These are phyloP conservation scores for Aphelinus atriplicis DNA, from an alignment of 1,140 invertebrate genomes.

Conservation along the genomic window DNA sequence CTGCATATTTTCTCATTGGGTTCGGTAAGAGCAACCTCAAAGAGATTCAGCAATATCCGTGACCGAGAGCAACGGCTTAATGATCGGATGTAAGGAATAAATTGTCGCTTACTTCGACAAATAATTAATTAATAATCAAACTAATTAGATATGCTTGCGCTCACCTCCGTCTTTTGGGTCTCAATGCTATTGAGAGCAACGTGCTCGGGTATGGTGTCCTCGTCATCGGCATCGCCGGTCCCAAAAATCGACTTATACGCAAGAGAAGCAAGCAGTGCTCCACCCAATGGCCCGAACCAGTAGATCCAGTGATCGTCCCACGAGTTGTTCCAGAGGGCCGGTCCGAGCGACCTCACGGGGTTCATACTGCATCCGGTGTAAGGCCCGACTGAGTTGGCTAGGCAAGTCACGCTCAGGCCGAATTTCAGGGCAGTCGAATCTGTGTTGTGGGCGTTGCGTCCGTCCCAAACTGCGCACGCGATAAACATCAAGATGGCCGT, in stretches of 20 bases:
- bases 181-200: constrained; percentile 56
- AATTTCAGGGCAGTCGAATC: constrained; percentile 68
- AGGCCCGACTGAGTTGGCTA: constrained; percentile 64
- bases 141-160: neutral
- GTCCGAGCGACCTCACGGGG: constrained; percentile 81
- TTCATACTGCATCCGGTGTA: constrained; percentile 86
- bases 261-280: constrained; percentile 60
- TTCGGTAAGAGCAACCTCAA: no score
- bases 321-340: constrained; percentile 76
- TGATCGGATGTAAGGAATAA: no score
- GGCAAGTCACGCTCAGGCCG: constrained; percentile 64
- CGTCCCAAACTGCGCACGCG: constrained; percentile 73
- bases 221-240: constrained; percentile 20
- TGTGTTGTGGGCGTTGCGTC: constrained; percentile 62
- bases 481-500: constrained; percentile 77
- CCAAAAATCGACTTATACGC: constrained; percentile 58
- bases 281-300: constrained; percentile 66
- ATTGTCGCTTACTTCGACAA: no score
- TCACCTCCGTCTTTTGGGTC: constrained; percentile 51
- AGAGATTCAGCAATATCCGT: no score
- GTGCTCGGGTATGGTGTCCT: constrained; percentile 43
- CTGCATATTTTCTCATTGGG: no score
- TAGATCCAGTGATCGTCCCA: constrained; percentile 78
- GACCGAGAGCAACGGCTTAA: no score
- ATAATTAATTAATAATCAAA: no score